Evolutionary conservation across 2,888 invertebrate genomes (phyloP).

Genomic region (Eupelmus urozonus): DNA sequence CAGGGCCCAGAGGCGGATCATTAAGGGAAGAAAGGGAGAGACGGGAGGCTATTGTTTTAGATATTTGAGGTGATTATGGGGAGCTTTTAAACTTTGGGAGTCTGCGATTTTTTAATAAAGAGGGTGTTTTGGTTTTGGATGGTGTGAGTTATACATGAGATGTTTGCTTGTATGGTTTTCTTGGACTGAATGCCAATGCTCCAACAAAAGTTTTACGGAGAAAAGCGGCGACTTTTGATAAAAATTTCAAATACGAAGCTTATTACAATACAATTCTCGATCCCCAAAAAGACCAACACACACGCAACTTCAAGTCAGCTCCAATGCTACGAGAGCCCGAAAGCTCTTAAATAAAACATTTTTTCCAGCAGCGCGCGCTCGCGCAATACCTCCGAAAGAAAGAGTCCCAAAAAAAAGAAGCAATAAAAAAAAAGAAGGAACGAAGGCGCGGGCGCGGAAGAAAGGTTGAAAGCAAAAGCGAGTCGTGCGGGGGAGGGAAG

Average conservation of each 20-base stretch:
- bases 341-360: constrained; percentile 41
- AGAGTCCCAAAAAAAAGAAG: constrained; percentile 1
- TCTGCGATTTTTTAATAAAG: constrained; percentile 1
- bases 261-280: background rate
- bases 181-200: too few species aligned
- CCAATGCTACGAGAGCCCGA: constrained; percentile 22
- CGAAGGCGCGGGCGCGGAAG: background rate
- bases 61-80: constrained; percentile 13
- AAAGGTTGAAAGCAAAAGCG: background rate
- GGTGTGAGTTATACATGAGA: background rate
- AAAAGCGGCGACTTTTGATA: background rate
- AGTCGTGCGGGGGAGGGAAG: too few species aligned
- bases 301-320: background rate
- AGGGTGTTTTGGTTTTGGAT: background rate
- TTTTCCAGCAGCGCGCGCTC: background rate
- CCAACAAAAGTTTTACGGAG: too few species aligned
- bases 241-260: background rate
- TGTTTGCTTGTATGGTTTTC: too few species aligned
- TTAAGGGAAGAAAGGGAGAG: constrained; percentile 13
- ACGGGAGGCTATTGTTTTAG: constrained; percentile 25
- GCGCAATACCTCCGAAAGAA: constrained; percentile 11
- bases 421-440: constrained; percentile 2
- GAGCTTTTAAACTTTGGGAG: background rate
- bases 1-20: constrained; percentile 45
- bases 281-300: background rate